Conservation (phyloP, 2,797 vertebrate species). For the Furcifer pardalis region DNA sequence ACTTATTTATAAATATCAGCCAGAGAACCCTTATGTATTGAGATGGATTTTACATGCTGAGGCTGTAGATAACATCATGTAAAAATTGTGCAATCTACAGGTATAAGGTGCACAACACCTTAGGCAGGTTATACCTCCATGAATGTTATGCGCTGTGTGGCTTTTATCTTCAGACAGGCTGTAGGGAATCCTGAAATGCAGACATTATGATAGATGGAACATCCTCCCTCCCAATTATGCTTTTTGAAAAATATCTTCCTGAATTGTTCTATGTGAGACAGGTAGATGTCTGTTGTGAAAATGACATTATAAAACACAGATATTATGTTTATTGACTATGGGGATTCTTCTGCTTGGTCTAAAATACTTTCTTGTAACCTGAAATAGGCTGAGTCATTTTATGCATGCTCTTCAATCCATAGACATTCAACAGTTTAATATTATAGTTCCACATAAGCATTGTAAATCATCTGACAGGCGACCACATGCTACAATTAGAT, state of each 20-base stretch:
- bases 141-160: background rate
- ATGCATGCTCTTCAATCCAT: conserved; percentile 41
- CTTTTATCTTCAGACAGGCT: background rate
- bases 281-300: conserved; percentile 36
- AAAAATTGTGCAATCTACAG: background rate
- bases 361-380: conserved; percentile 48
- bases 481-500: conserved; percentile 49
- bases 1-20: conserved; percentile 40
- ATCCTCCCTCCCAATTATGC: conserved; percentile 37
- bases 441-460: conserved; percentile 56
- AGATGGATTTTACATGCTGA: background rate
- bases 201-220: conserved; percentile 19
- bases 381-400: conserved; percentile 53
- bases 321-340: conserved; percentile 24
- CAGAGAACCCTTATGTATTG: background rate
- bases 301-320: conserved; percentile 27
- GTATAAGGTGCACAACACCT: background rate
- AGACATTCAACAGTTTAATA: conserved; percentile 56
- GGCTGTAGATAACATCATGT: too few relatives aligned
- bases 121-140: background rate
- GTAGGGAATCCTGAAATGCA: background rate
- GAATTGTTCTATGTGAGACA: conserved; percentile 20
- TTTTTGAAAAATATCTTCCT: conserved; percentile 48
- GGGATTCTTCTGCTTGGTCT: conserved; percentile 37
- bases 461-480: conserved; percentile 63